These are phyloP conservation scores for Drosophila buzzatii DNA, from an alignment of 2,888 invertebrate species.

Conservation along the genomic window DNA sequence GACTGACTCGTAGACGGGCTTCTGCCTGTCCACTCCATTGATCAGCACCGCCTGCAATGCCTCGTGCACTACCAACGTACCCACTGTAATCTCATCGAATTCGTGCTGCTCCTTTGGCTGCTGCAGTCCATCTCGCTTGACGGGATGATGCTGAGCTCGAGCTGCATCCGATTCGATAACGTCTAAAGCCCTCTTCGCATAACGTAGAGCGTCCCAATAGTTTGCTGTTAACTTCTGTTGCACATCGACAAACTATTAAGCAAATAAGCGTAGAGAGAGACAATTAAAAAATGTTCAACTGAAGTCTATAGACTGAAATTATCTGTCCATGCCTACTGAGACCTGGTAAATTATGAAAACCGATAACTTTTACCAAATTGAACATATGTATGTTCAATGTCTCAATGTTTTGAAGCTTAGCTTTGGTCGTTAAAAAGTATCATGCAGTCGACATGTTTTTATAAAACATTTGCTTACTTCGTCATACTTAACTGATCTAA, in stretches of 20 bases:
- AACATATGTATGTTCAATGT: no score
- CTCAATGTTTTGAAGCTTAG: no score
- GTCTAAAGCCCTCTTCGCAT: slow-evolving; percentile 78
- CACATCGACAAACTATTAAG: slow-evolving; percentile 65
- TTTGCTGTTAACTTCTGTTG: slow-evolving; percentile 68
- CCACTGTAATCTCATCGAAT: slow-evolving; percentile 74
- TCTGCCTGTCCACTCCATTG: slow-evolving; percentile 65
- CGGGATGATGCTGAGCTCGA: slow-evolving; percentile 12
- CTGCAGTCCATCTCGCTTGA: slow-evolving; percentile 36
- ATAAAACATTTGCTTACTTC: background rate
- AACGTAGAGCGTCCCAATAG: slow-evolving; percentile 81
- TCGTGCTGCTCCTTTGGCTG: slow-evolving; percentile 43
- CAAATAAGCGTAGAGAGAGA: background rate
- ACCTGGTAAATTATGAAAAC: no score
- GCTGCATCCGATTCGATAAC: slow-evolving; percentile 63
- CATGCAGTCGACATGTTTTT: background rate
- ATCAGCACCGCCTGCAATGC: slow-evolving; percentile 64
- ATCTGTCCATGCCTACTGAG: no score
- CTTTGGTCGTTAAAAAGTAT: background rate
- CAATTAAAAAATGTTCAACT: no score
- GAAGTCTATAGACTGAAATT: no score
- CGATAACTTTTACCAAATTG: no score
- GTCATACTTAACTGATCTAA: background rate
- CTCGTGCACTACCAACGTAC: slow-evolving; percentile 73
- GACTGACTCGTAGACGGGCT: slow-evolving; percentile 75